Conservation (phyloP, 2,113 vertebrate genomes). For the Chascanopsetta lugubris region DNA sequence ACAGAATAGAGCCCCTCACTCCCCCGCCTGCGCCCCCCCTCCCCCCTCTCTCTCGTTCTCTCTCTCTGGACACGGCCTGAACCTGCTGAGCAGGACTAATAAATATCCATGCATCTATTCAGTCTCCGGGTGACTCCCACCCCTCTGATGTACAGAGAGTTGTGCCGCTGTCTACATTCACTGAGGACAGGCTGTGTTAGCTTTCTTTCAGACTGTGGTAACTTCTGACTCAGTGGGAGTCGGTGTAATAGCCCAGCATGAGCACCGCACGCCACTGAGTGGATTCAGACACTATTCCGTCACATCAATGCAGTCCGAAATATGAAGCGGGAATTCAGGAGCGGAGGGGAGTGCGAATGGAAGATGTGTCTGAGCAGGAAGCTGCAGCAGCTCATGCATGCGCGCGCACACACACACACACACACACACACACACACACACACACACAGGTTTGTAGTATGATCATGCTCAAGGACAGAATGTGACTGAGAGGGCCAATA, state of each 20-base stretch:
- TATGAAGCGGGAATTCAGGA: constrained; percentile 47
- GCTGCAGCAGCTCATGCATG: constrained; percentile 32
- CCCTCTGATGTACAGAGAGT: constrained; percentile 37
- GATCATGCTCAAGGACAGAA: constrained; percentile 15
- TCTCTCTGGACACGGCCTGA: constrained; percentile 18
- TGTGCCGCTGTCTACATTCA: constrained; percentile 30
- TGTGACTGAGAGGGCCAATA: constrained; percentile 15
- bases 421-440: too few species aligned
- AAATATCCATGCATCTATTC: constrained; percentile 44
- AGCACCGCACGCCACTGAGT: constrained; percentile 45
- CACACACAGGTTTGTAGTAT: constrained; percentile 27
- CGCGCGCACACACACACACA: too few species aligned
- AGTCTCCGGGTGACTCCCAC: constrained; percentile 28
- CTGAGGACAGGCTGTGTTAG: constrained; percentile 31
- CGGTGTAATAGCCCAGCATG: constrained; percentile 69
- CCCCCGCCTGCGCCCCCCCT: too few species aligned
- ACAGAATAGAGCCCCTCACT: constrained; percentile 3
- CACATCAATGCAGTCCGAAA: constrained; percentile 60
- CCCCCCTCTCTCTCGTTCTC: too few species aligned
- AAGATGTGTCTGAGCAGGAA: constrained; percentile 56
- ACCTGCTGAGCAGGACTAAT: constrained; percentile 34
- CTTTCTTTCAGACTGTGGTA: constrained; percentile 46
- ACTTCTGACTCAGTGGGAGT: constrained; percentile 61
- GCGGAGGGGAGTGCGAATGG: constrained; percentile 46
- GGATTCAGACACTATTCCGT: constrained; percentile 60